Evolutionary conservation across 2,888 invertebrate genomes (phyloP), one percentile per base, ranked within the genome.

Genomic region (Xestia sexstrigata): DNA sequence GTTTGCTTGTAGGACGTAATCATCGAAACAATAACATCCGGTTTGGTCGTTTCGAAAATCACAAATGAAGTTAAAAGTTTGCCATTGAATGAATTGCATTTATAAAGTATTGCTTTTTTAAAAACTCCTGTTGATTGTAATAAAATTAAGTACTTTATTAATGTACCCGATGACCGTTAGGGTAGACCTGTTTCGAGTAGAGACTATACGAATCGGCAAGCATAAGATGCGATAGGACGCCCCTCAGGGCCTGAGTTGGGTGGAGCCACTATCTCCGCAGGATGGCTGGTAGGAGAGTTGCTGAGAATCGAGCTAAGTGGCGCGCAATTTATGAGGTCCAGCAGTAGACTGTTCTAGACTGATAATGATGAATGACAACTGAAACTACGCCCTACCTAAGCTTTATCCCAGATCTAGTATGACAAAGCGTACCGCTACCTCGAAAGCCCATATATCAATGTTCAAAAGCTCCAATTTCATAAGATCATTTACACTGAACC

Each of bases 401-500:
- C 20, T 30, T 42, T 42, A 52, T 30, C 8, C 30, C 63, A 63
- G 62, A 39, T 35, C 35, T 30, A n/a, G 39, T 47, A 35, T 26
- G 0, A 55, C 30, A 81, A 52, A 47, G 35, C 39, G 20, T 49
- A 76, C 30, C 42, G 7, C 49, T 35, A 35, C 9, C 3, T 45
- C 42, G 42, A 55, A 82, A 82, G 11, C 55, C 8, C 39, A n/a
- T 42, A 8, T 76, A 35, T 8, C 35, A 74, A 49, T 30, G 30
- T 75, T 39, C n/a, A 30, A 66, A 20, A 26, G 66, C 76, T 76
- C 35, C 15, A 78, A 78, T 83, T 69, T 30, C 42, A 30, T 47
- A 62, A 65, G 47, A 68, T 67, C 45, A 68, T 52, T 63, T 47
- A 39, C 26, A 30, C 55, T 66, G 35, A 35, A 45, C 39, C 49